Base-by-base conservation (phyloP, 2,888 invertebrate species). In the Timandra comae region DNA sequence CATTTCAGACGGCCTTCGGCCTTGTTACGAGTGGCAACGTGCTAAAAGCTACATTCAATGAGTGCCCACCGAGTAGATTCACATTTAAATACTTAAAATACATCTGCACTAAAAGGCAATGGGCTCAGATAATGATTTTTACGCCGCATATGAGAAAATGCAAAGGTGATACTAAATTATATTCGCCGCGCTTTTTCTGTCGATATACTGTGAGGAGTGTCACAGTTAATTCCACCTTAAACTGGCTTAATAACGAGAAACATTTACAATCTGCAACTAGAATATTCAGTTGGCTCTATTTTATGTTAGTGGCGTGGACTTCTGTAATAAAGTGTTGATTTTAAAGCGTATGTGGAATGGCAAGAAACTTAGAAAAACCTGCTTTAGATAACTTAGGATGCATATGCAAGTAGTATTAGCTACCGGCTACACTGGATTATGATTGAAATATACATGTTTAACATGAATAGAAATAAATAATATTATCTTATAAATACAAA, bases 51-150 rank as follows among this genome's bases (percentile, higher is more conserved):
- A 36, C 45, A 49, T 50, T 42, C 53, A 66, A 64, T 56, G 51
- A 31, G 49, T 43, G 41, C 43, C 52, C 49, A 50, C 51, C 47
- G 33, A 51, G 54, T 52, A 47, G 45, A 40, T 38, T 35, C 40
- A 52, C 56, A 54, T 60, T 60, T 59, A 63, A 66, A 63, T 66
- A 62, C 53, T 49, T 57, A 61, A 66, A 62, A 63, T 63, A 63
- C 50, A 50, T 52, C 48, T 49, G 46, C 52, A 63, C 56, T 64
- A 59, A 65, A 67, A 62, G 41, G 57, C 65, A 68, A 70, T 64
- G 57, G 54, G 23, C 25, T 46, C 40, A 37, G 46, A 51, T 55
- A 16, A 56, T 52, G 63, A 70, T 61, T 65, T 53, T 68, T 67
- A 58, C 53, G 50, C 43, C 32, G 31, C 24, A 45, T 33, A 40